phyloP scores from a whole-genome alignment of 2,888 invertebrate genomes.

The Ectobius pallidus region DNA sequence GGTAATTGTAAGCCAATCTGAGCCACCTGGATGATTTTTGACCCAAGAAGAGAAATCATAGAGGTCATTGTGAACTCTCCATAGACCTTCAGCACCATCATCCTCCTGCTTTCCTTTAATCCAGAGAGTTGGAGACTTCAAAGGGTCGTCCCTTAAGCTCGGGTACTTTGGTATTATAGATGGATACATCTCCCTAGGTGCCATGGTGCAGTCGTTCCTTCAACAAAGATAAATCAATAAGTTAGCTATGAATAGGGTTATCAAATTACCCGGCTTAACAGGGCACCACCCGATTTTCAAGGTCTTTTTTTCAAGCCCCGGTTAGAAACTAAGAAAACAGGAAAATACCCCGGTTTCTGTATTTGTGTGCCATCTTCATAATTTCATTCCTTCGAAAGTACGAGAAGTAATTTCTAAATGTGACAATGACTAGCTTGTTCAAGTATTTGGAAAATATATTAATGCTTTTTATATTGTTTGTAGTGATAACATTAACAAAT shows the following conservation, averaged over 20 bases:
- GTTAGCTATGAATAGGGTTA: neutral
- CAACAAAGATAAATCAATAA: neutral
- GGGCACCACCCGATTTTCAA: neutral
- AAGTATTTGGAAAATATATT: neutral
- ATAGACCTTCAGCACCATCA: conserved; percentile 77
- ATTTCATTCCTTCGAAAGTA: neutral
- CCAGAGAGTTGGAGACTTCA: conserved; percentile 63
- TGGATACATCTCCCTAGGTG: neutral
- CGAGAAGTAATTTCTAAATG: neutral
- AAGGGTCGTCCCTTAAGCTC: conserved; percentile 56
- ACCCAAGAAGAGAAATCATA: conserved; percentile 86
- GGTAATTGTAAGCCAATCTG: conserved; percentile 67
- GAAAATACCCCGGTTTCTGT: too few species aligned
- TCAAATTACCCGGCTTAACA: neutral
- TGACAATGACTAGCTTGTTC: neutral
- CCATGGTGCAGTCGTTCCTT: conserved; percentile 1
- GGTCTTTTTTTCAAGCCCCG: neutral
- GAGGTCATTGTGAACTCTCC: conserved; percentile 76
- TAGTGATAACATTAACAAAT: neutral
- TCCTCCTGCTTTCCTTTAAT: conserved; percentile 67
- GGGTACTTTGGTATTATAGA: conserved; percentile 54
- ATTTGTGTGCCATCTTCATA: neutral
- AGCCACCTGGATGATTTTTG: conserved; percentile 83
- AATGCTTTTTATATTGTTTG: neutral
- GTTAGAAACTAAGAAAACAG: too few species aligned